These are phyloP conservation scores for Danio kyathit DNA, from an alignment of 2,797 vertebrate species.

Conservation along the genomic window DNA sequence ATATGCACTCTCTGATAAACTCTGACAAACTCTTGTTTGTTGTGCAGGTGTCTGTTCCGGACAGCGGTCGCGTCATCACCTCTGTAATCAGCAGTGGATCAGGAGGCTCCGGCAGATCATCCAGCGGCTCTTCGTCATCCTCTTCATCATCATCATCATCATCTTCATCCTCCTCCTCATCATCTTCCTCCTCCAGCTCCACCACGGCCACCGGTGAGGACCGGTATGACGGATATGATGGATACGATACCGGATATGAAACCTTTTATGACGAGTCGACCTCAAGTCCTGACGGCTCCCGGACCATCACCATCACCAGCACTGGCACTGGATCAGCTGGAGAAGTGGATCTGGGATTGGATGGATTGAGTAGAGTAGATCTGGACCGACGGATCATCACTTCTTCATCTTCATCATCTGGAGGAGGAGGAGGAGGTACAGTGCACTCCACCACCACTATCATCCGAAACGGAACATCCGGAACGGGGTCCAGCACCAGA, in stretches of 20 bases:
- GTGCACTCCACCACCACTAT: conserved; percentile 50
- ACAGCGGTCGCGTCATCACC: conserved; percentile 46
- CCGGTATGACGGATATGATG: conserved; percentile 68
- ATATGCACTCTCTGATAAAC: too few relatives aligned
- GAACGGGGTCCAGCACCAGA: conserved; percentile 35
- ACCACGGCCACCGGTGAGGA: conserved; percentile 54
- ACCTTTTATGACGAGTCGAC: conserved; percentile 74
- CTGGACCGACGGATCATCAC: conserved; percentile 65
- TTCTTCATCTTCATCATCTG: conserved; percentile 22
- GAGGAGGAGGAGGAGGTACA: conserved; percentile 45
- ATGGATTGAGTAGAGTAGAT: conserved; percentile 48
- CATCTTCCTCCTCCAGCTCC: conserved; percentile 46
- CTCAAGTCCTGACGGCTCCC: conserved; percentile 52
- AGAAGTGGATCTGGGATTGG: conserved; percentile 64
- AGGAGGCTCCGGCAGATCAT: conserved; percentile 45
- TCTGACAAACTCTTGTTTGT: not conserved
- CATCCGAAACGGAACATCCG: conserved; percentile 54
- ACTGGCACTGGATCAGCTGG: conserved; percentile 8
- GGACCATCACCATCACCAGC: conserved; percentile 65
- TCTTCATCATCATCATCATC: not conserved
- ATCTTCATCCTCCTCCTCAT: conserved; percentile 29
- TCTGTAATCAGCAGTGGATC: conserved; percentile 43
- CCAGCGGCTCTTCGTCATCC: conserved; percentile 43
- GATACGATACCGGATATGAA: conserved; percentile 65
- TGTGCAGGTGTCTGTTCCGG: conserved; percentile 40